Conservation (phyloP, 2,888 invertebrate genomes). For the Trichogramma evanescens region DNA sequence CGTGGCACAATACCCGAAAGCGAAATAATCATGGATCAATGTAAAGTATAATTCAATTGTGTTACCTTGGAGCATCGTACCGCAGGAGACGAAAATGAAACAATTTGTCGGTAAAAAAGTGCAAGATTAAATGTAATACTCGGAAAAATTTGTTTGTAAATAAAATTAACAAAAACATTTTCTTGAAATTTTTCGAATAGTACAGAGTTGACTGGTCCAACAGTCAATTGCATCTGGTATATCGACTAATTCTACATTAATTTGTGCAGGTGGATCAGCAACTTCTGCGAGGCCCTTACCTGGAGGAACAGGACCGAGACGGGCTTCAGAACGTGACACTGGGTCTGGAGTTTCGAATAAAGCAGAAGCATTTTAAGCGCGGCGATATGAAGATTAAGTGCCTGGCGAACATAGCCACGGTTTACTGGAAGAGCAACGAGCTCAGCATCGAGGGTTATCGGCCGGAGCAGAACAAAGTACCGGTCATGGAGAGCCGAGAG, state of each 20-base stretch:
- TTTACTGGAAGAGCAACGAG: slow-evolving; percentile 82
- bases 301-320: slow-evolving; percentile 51
- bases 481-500: slow-evolving; percentile 71
- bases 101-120: no score
- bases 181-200: background rate
- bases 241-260: background rate
- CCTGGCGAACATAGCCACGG: slow-evolving; percentile 77
- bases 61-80: no score
- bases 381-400: slow-evolving; percentile 86
- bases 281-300: slow-evolving; percentile 49
- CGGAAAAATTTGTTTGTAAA: background rate
- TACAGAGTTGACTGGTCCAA: background rate
- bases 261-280: slow-evolving; percentile 45
- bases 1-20: background rate
- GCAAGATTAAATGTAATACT: no score
- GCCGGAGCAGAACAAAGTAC: slow-evolving; percentile 56
- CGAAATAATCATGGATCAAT: background rate
- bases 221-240: background rate
- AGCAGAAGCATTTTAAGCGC: slow-evolving; percentile 71
- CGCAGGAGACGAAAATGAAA: no score
- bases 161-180: background rate
- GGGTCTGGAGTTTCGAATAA: slow-evolving; percentile 74
- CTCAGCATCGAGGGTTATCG: slow-evolving; percentile 74
- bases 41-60: no score
- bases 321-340: slow-evolving; percentile 72